Evolutionary conservation across 2,888 invertebrate species (phyloP).

Genomic region (Volucella bombylans): DNA sequence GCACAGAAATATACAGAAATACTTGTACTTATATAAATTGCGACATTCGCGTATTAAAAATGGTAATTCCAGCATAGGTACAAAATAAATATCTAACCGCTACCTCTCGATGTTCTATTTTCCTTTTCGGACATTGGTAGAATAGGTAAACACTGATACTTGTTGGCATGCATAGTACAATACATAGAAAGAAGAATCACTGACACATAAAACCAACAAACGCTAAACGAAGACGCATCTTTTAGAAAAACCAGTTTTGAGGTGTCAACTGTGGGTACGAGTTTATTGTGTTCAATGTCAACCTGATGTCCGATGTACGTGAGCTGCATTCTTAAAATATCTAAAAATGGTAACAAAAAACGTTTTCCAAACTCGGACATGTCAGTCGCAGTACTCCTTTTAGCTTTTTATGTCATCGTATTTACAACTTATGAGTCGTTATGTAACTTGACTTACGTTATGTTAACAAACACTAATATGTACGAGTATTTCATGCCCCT

Average conservation of each 20-base stretch:
- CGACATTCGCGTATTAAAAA: slow-evolving; percentile 28
- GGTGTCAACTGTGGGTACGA: slow-evolving; percentile 62
- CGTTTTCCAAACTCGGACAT: slow-evolving; percentile 39
- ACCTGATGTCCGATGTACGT: slow-evolving; percentile 59
- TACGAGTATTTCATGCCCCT: too few species aligned
- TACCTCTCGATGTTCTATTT: slow-evolving; percentile 51
- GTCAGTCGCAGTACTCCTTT: background rate
- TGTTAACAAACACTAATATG: too few species aligned
- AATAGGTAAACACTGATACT: slow-evolving; percentile 49
- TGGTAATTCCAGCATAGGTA: slow-evolving; percentile 13
- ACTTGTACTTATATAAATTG: background rate
- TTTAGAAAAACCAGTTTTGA: slow-evolving; percentile 51
- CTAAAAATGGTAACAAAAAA: slow-evolving; percentile 43
- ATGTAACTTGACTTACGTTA: background rate
- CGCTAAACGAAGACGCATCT: background rate
- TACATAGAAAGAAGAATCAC: slow-evolving; percentile 13
- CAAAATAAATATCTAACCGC: background rate
- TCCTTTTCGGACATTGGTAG: slow-evolving; percentile 51
- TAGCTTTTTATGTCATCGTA: background rate
- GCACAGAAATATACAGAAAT: slow-evolving; percentile 15
- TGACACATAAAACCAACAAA: slow-evolving; percentile 3
- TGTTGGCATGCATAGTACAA: slow-evolving; percentile 11
- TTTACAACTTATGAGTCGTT: slow-evolving; percentile 14
- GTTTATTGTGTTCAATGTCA: slow-evolving; percentile 65
- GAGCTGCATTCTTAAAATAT: slow-evolving; percentile 46